Percentiles rank a stretch among this genome's conserved stretches.
phyloP scores from a whole-genome alignment of 2,113 vertebrate genomes.

The Rhineura floridana region DNA sequence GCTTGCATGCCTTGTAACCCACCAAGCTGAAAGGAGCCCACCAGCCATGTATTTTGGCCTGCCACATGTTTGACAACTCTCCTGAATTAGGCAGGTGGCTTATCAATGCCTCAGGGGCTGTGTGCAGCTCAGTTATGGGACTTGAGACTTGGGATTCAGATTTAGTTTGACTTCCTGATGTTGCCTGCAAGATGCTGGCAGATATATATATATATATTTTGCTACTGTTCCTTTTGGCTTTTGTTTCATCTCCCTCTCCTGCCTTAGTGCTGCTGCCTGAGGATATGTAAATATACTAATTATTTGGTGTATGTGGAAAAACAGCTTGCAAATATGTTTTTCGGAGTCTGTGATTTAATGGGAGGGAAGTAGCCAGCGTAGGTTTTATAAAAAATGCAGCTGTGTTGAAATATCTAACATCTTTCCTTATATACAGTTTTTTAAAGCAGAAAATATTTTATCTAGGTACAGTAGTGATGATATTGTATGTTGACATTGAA shows the following conservation, averaged over 20 bases:
- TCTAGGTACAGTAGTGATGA: not conserved
- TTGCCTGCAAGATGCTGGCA: not conserved
- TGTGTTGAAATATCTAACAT: not conserved
- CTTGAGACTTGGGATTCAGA: no score
- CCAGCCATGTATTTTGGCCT: not conserved
- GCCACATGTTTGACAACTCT: not conserved
- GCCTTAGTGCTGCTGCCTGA: not conserved
- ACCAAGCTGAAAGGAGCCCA: no score
- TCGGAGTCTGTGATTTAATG: constrained; percentile 21
- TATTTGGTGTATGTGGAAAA: not conserved
- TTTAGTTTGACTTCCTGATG: not conserved
- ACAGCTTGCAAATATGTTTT: not conserved
- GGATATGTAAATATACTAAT: constrained; percentile 7
- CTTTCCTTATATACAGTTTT: not conserved
- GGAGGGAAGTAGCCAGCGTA: not conserved
- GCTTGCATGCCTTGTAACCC: not conserved
- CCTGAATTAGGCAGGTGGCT: not conserved
- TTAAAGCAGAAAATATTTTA: not conserved
- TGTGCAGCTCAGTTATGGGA: not conserved
- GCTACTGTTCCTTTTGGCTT: not conserved
- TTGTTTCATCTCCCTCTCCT: not conserved
- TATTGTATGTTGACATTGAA: not conserved
- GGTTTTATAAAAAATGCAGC: not conserved
- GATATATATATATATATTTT: constrained; percentile 10
- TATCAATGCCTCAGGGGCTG: not conserved